A percentile compares a stretch with the other conserved stretches of the same genome.
phyloP scores from a whole-genome alignment of 1,140 invertebrate genomes.

The Idris sp. region DNA sequence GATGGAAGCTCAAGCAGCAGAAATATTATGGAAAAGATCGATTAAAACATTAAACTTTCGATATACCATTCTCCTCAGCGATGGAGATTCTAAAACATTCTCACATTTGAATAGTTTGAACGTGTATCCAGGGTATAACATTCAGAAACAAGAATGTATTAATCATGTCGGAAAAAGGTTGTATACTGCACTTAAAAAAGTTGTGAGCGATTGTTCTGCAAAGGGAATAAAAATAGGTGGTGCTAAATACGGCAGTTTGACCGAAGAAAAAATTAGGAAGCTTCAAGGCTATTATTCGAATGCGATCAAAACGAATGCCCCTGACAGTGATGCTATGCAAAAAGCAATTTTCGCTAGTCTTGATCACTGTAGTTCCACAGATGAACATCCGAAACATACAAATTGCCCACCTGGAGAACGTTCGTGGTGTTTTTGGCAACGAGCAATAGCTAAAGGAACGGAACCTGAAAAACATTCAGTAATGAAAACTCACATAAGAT shows the following conservation, averaged over 20 bases:
- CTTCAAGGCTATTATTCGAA: neutral
- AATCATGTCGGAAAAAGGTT: slow-evolving; percentile 12
- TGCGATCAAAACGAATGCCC: slow-evolving; percentile 4
- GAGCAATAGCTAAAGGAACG: slow-evolving; percentile 3
- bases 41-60: no score
- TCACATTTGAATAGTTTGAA: no score
- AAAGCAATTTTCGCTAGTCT: neutral
- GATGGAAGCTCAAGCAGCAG: slow-evolving; percentile 17
- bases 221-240: neutral
- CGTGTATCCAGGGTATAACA: slow-evolving; percentile 11
- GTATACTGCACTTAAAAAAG: no score
- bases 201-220: no score
- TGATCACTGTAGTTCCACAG: slow-evolving; percentile 3
- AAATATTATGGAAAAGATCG: slow-evolving; percentile 43
- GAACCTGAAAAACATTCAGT: no score
- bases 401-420: neutral
- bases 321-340: neutral
- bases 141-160: slow-evolving; percentile 32
- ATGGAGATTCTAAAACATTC: no score
- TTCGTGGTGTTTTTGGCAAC: slow-evolving; percentile 7
- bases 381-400: neutral
- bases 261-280: slow-evolving; percentile 3
- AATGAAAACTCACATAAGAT: neutral
- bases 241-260: neutral
- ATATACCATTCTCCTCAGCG: no score